Evolutionary conservation across 2,888 invertebrate species (phyloP), one percentile per base, ranked within the genome.

Genomic region (Drosophila neoperkinsi): DNA sequence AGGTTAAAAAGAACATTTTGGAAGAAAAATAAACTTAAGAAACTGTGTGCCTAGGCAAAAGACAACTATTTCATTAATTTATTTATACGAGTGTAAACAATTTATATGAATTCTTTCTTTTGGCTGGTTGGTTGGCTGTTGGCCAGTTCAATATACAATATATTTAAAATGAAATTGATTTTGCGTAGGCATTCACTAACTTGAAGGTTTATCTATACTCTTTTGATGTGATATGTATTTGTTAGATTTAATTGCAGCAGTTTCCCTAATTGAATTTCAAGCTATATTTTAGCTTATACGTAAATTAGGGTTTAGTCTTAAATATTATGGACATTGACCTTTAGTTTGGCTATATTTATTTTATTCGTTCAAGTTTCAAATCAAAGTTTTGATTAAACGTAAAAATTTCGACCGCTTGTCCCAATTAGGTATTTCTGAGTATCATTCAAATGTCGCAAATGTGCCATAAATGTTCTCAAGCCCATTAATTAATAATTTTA

Each of bases 181-280:
- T 55, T 55, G 55, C 55, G 34, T 38, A 4, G 28, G 38, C 55
- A n/a, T 30, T 56, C 30, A 16, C 41, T 30, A 30, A n/a, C n/a
- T 10, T 7, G 38, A 38, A 16, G 5, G 10, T 5, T 53, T 53
- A 25, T 10, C 7, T 16, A 16, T 21, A 21, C 34, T 9, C 13
- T 16, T 4, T 46, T 46, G 7, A 21, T 46, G 46, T 16, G 46
- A 4, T 7, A 9, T 21, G 11, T 4, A 52, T 33, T 30, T 21
- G 4, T 31, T 34, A 3, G 34, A 34, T 16, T 25, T 18, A 9
- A 34, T 53, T 25, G 0, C 25, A 16, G 25, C 10, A 18, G 10
- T 25, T 34, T 18, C 0, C 0, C 5, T 9, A 16, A 30, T 31
- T 33, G 7, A 13, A 52, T 30, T 33, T 21, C 4, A 52, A 7